These are phyloP conservation scores for Mus musculus DNA, from an alignment of 2,113 vertebrate genomes.

Conservation along the genomic window DNA sequence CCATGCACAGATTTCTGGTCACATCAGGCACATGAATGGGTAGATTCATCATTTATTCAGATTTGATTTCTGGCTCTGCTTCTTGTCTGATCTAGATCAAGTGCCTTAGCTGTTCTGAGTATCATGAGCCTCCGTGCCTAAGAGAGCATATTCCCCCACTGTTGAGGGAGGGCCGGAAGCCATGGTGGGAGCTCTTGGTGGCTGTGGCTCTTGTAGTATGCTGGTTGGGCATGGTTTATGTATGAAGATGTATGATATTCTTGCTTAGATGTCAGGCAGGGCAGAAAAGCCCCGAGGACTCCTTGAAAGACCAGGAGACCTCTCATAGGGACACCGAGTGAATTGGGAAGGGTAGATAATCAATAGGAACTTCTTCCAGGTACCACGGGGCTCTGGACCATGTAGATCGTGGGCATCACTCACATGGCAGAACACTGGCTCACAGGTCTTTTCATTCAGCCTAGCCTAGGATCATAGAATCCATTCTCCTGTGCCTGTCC, in stretches of 20 bases:
- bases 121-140: neutral
- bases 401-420: fast-evolving
- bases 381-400: fast-evolving
- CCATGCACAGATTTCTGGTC: neutral
- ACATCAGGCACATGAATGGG: fast-evolving
- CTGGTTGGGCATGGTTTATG: neutral
- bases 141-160: neutral
- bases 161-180: neutral
- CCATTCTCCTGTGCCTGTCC: neutral
- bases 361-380: neutral
- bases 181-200: neutral
- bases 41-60: neutral
- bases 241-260: neutral
- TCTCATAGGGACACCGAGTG: fast-evolving
- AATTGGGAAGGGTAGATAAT: neutral
- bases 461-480: neutral
- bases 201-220: neutral
- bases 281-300: neutral
- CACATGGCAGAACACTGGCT: too few relatives aligned
- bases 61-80: neutral
- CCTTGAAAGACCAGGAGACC: neutral
- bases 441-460: neutral
- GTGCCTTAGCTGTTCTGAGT: neutral
- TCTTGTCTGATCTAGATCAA: neutral
- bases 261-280: neutral